Evolutionary conservation across 92 coral and sea anemone species (phyloP).

Genomic region (Paragorgia papillata): DNA sequence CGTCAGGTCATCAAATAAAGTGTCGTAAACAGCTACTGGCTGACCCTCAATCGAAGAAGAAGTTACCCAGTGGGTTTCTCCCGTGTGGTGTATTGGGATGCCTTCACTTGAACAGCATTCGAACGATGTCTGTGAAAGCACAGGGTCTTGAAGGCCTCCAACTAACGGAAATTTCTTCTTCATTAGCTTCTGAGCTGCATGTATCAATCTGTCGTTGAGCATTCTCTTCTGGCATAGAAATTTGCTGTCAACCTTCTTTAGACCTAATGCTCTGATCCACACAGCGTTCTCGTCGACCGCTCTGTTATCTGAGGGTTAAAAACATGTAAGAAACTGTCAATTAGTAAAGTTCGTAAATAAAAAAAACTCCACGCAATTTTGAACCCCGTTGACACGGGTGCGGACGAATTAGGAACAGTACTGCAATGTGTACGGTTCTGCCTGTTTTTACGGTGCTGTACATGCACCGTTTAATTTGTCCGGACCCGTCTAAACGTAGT

Average conservation of each 20-base stretch:
- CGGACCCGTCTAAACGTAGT: no score
- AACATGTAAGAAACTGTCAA: no score
- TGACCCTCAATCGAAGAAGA: conserved; percentile 40
- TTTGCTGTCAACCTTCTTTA: conserved; percentile 32
- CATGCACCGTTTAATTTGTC: no score
- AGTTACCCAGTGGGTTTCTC: conserved; percentile 42
- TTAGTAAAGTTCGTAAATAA: no score
- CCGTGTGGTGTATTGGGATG: conserved; percentile 36
- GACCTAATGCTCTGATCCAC: conserved; percentile 37
- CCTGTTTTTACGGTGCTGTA: no score
- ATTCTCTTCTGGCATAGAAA: conserved; percentile 11
- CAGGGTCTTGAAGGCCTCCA: conserved; percentile 42
- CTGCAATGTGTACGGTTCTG: no score
- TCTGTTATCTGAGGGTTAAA: background rate
- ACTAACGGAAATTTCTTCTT: conserved; percentile 30
- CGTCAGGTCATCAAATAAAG: conserved; percentile 13
- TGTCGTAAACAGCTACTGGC: conserved; percentile 45
- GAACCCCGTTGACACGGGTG: no score
- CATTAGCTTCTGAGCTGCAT: conserved; percentile 43
- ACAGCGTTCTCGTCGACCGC: conserved; percentile 30
- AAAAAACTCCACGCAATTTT: no score
- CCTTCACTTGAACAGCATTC: conserved; percentile 24
- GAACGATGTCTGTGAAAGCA: conserved; percentile 34
- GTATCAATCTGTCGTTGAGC: conserved; percentile 26
- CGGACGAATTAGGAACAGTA: no score